phyloP scores from a whole-genome alignment of 2,113 vertebrate genomes.

The Coptodon bakossiorum region DNA sequence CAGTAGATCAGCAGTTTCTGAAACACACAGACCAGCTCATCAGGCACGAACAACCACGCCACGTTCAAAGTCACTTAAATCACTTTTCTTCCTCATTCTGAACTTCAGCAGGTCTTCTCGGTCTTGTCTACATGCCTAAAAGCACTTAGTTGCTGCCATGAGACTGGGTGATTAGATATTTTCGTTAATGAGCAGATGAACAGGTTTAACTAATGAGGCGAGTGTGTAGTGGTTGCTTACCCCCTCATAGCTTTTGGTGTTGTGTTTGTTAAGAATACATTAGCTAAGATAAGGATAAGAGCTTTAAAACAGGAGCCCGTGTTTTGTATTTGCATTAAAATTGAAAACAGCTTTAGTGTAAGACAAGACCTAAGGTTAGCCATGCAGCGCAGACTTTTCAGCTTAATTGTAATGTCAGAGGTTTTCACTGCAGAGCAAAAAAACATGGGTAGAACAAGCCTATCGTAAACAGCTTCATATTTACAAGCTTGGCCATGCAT shows the following conservation, averaged over 20 bases:
- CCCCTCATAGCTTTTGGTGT: not conserved
- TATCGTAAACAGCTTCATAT: not conserved
- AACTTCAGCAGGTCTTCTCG: not conserved
- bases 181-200: not conserved
- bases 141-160: not conserved
- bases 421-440: not conserved
- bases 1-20: not conserved
- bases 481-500: constrained; percentile 19
- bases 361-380: not conserved
- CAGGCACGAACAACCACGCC: not conserved
- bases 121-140: not conserved
- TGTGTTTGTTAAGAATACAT: not conserved
- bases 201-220: not conserved
- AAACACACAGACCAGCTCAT: not conserved
- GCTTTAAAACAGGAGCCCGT: not conserved
- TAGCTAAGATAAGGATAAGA: not conserved
- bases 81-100: not conserved
- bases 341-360: not conserved
- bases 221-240: not conserved
- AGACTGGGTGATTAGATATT: not conserved
- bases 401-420: not conserved
- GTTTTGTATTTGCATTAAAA: not conserved
- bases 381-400: not conserved
- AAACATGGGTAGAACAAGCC: not conserved
- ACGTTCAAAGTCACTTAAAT: not conserved